These are phyloP conservation scores for Corythornis cristatus DNA, from an alignment of 2,113 vertebrate species.

Conservation along the genomic window DNA sequence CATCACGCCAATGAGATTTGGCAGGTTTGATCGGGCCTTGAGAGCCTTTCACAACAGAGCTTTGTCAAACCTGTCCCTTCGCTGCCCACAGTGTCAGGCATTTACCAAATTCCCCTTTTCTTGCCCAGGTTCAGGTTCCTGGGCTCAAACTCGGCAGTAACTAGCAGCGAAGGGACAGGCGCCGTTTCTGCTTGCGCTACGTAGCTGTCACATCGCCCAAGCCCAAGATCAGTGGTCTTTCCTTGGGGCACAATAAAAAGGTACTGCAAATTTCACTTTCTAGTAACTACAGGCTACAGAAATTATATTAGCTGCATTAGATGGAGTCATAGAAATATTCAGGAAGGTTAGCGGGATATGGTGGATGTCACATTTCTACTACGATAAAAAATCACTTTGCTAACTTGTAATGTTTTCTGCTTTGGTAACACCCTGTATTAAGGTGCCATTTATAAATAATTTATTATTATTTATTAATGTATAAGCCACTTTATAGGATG, in stretches of 20 bases:
- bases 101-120: background rate
- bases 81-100: slow-evolving; percentile 40
- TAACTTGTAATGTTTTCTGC: slow-evolving; percentile 74
- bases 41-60: slow-evolving; percentile 74
- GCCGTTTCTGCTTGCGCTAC: background rate
- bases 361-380: slow-evolving; percentile 61
- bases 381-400: slow-evolving; percentile 82
- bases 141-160: slow-evolving; percentile 69
- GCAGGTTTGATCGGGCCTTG: slow-evolving; percentile 79
- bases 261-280: slow-evolving; percentile 76
- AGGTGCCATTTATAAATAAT: slow-evolving; percentile 79
- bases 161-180: slow-evolving; percentile 25
- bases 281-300: slow-evolving; percentile 70
- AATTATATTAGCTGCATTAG: slow-evolving; percentile 78
- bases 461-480: slow-evolving; percentile 84
- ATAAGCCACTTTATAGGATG: slow-evolving; percentile 76
- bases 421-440: slow-evolving; percentile 78
- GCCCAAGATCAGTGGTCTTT: slow-evolving; percentile 26
- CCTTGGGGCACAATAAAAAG: slow-evolving; percentile 69
- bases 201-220: slow-evolving; percentile 29
- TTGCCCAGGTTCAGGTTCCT: slow-evolving; percentile 3
- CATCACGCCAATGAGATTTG: slow-evolving; percentile 82
- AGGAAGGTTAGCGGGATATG: slow-evolving; percentile 68
- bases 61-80: slow-evolving; percentile 66
- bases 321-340: slow-evolving; percentile 68